phyloP scores from a whole-genome alignment of 2,797 vertebrate genomes.

The Ctenopoma kingsleyae region DNA sequence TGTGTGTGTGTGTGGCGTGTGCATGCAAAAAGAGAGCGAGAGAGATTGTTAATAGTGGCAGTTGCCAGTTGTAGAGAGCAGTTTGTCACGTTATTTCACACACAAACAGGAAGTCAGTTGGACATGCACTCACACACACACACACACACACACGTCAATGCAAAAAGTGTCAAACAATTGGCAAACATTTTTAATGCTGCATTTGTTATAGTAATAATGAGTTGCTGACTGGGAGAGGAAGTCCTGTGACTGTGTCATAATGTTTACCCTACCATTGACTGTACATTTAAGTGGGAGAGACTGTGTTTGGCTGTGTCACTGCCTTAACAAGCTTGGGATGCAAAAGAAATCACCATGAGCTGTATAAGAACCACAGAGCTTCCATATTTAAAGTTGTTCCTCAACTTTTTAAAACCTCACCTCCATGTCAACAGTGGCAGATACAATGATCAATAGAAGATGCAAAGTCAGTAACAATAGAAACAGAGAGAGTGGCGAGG shows the following conservation, averaged over 20 bases:
- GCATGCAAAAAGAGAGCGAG: background rate
- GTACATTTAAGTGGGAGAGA: slow-evolving; percentile 17
- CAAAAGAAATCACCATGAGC: slow-evolving; percentile 15
- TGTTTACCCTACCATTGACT: slow-evolving; percentile 36
- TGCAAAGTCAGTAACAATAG: background rate
- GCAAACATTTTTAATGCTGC: slow-evolving; percentile 37
- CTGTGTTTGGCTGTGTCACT: slow-evolving; percentile 12
- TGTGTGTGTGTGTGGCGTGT: background rate
- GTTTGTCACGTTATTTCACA: slow-evolving; percentile 36
- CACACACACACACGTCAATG: slow-evolving; percentile 13
- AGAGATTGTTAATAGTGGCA: slow-evolving; percentile 3
- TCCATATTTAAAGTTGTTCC: background rate
- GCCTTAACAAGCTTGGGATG: slow-evolving; percentile 11
- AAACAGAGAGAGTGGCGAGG: background rate
- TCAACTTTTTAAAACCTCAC: background rate
- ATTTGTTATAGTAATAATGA: slow-evolving; percentile 40
- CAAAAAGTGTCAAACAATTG: slow-evolving; percentile 16
- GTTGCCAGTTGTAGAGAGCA: slow-evolving; percentile 16
- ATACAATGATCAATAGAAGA: background rate
- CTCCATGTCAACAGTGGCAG: background rate
- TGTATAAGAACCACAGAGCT: background rate
- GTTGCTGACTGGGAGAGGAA: slow-evolving; percentile 18
- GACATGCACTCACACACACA: slow-evolving; percentile 9
- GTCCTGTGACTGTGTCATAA: slow-evolving; percentile 15
- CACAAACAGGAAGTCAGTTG: slow-evolving; percentile 15